These are phyloP conservation scores for Arctia plantaginis DNA, from an alignment of 2,888 invertebrate species.

Conservation along the genomic window DNA sequence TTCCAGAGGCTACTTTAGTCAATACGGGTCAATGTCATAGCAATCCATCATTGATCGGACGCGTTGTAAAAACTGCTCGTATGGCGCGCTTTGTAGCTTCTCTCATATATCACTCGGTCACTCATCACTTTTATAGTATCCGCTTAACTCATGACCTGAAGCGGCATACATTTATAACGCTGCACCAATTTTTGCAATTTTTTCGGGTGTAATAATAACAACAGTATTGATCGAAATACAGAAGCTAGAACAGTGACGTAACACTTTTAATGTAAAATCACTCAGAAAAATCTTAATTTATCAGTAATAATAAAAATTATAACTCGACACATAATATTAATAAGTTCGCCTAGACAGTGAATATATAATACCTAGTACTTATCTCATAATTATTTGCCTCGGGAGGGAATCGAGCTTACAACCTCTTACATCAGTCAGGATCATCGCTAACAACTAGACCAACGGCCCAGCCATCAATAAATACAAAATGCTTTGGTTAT, in stretches of 20 bases:
- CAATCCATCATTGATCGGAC: slow-evolving; percentile 69
- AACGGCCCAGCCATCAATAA: background rate
- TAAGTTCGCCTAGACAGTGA: too few species aligned
- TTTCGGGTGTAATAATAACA: background rate
- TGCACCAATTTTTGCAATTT: slow-evolving; percentile 24
- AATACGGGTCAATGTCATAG: slow-evolving; percentile 73
- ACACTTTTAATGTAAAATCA: too few species aligned
- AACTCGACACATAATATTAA: too few species aligned
- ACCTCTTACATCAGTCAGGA: background rate
- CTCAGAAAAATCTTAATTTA: too few species aligned
- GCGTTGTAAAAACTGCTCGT: slow-evolving; percentile 65
- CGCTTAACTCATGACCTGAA: slow-evolving; percentile 39
- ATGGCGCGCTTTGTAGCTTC: slow-evolving; percentile 60
- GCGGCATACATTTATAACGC: slow-evolving; percentile 28
- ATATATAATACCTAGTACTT: too few species aligned
- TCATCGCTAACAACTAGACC: background rate
- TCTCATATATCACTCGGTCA: slow-evolving; percentile 69
- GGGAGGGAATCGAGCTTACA: too few species aligned
- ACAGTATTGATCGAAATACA: background rate
- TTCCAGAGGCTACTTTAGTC: slow-evolving; percentile 54
- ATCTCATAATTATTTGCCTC: too few species aligned
- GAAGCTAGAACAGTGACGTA: background rate
- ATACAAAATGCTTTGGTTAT: too few species aligned
- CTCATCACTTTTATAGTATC: slow-evolving; percentile 59
- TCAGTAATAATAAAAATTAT: too few species aligned